These are phyloP conservation scores for Cuniculus paca DNA, from an alignment of 2,797 vertebrate species.

Conservation along the genomic window DNA sequence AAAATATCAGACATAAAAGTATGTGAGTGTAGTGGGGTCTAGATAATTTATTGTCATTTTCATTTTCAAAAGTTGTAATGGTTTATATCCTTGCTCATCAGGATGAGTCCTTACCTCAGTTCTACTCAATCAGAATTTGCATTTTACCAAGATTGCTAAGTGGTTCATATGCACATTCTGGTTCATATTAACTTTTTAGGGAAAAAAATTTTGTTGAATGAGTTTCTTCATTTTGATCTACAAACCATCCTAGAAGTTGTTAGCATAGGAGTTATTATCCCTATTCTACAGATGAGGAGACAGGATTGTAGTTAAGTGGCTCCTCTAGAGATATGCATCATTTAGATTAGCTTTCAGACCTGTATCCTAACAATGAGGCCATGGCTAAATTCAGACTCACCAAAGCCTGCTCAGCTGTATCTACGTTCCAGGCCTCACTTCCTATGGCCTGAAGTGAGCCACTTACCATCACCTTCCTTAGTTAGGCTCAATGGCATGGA, in stretches of 20 bases:
- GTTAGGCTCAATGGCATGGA: neutral
- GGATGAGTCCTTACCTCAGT: neutral
- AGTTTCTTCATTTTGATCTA: neutral
- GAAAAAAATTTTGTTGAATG: neutral
- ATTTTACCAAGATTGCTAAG: slow-evolving; percentile 7
- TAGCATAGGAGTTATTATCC: neutral
- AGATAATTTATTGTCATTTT: neutral
- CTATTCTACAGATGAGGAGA: neutral
- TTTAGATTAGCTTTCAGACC: neutral
- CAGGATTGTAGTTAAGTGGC: neutral
- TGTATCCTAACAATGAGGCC: neutral
- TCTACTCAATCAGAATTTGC: neutral
- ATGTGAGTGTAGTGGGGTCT: neutral
- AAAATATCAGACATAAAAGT: neutral
- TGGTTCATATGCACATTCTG: neutral
- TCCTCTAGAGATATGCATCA: neutral
- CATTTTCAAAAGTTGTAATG: neutral
- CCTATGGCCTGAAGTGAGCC: neutral
- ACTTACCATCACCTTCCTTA: neutral
- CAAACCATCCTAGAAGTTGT: neutral
- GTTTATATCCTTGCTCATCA: neutral
- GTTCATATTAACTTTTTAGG: slow-evolving; percentile 9
- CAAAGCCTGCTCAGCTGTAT: neutral
- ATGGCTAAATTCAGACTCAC: neutral
- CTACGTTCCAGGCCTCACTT: neutral